Evolutionary conservation across 2,888 invertebrate genomes (phyloP).

Genomic region (Arrhopalites spinosus): DNA sequence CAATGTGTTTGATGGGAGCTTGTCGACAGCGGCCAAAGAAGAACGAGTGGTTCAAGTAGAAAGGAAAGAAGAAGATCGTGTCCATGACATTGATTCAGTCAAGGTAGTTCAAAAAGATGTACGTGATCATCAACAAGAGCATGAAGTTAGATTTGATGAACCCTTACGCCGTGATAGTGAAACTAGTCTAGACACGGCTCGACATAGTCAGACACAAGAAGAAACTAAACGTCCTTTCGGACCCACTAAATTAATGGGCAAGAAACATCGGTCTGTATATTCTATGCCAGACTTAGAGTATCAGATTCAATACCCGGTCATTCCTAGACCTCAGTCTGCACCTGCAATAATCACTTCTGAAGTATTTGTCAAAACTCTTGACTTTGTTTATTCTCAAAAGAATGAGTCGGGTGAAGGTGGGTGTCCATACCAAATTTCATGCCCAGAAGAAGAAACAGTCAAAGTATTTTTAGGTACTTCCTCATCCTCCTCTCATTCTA

Average conservation of each 20-base stretch:
- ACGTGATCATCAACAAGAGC: not conserved
- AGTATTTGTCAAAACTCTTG: slow-evolving; percentile 55
- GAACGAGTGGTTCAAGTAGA: slow-evolving; percentile 4
- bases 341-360: slow-evolving; percentile 55
- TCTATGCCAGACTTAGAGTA: slow-evolving; percentile 55
- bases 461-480: not conserved
- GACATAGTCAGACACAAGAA: not conserved
- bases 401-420: not conserved
- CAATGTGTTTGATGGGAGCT: slow-evolving; percentile 53
- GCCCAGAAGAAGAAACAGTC: too few relatives aligned
- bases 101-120: slow-evolving; percentile 4
- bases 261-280: slow-evolving; percentile 47
- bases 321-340: slow-evolving; percentile 54
- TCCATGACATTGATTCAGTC: not conserved
- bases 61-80: not conserved
- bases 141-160: not conserved
- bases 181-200: slow-evolving; percentile 12
- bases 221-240: slow-evolving; percentile 44
- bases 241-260: slow-evolving; percentile 52
- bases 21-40: slow-evolving; percentile 13
- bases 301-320: slow-evolving; percentile 52
- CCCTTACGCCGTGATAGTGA: slow-evolving; percentile 23
- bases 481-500: not conserved
- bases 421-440: not conserved
- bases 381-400: slow-evolving; percentile 50